Base-by-base conservation (phyloP, 2,113 vertebrate species). In the Ceratotherium simum region DNA sequence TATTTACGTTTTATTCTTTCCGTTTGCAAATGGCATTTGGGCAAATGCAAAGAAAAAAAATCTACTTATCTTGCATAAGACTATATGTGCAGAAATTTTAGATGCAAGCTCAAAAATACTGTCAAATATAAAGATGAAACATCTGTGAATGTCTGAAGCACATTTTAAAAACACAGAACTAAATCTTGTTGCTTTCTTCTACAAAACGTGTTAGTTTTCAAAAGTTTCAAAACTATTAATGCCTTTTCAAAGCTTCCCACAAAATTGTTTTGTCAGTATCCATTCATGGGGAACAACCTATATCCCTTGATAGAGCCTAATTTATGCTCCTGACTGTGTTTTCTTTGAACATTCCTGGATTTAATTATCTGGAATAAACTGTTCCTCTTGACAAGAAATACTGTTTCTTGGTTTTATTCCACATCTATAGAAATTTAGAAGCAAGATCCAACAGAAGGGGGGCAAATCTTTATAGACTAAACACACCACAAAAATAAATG, bases 361-460 rank as follows among this genome's bases (percentile, higher is more conserved):
- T 97, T 98, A 97, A 98, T 98, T 98, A 97, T 88, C 94, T 92
- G 60, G 97, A 98, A 98, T 90, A 97, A 98, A 98, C 79, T 92
- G 93, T 91, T 97, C 58, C 80, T 86, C 79, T 70, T 86, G 81
- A 97, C 33, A 96, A 96, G 87, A 97, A 98, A 90, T 91, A 91
- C 27, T 91, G 36, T 31, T 97, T 84, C 95, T 98, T 85, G 46
- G 51, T 96, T 93, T 97, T 27, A 79, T 96, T 96, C 90, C 39
- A 56, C 31, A 33, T 72, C 39, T 85, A 56, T 11, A 96, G 73
- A 97, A 86, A 96, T 95, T 91, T 91, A 36, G 36, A 72, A 70
- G 36, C 70, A 96, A 73, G 60, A 88, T 80, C 42, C 54, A 85
- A 82, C 12, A 82, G 12, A 92, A 93, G 90, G 18, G 20, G 3